A percentile compares a stretch with the other conserved stretches of the same genome.
Conservation (phyloP, 2,797 vertebrate species). For the Poecilia gillii region DNA sequence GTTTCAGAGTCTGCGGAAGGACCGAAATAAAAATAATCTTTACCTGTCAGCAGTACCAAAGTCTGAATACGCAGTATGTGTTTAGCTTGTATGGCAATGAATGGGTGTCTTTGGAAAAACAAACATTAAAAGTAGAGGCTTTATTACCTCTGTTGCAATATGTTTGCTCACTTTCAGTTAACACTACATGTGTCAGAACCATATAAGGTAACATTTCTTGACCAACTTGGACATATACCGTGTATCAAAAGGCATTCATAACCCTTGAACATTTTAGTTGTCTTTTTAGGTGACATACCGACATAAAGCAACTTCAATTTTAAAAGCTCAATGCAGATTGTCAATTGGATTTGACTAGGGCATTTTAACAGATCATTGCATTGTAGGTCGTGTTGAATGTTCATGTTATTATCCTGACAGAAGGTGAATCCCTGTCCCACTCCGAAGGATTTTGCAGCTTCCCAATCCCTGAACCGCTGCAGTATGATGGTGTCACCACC, state of each 20-base stretch:
- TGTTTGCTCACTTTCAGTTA: neutral
- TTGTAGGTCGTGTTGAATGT: neutral
- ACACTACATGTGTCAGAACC: neutral
- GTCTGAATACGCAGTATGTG: slow-evolving; percentile 1
- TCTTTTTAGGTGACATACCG: neutral
- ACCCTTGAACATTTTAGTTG: neutral
- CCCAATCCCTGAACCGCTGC: neutral
- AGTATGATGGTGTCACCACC: neutral
- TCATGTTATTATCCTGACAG: neutral
- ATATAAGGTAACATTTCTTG: neutral
- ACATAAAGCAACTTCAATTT: neutral
- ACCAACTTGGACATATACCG: neutral
- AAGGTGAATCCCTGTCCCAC: neutral
- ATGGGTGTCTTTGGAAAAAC: neutral
- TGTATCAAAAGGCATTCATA: neutral
- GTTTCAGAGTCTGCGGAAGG: slow-evolving; percentile 17
- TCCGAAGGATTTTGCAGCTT: neutral
- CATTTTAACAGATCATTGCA: neutral
- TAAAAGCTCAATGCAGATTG: neutral
- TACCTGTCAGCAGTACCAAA: slow-evolving; percentile 18
- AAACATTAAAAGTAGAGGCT: slow-evolving; percentile 3
- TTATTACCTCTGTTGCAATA: neutral
- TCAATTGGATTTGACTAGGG: neutral
- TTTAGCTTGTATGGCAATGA: neutral
- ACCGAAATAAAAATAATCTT: slow-evolving; percentile 44